These are phyloP conservation scores for Menidia beryllina DNA, from an alignment of 2,113 vertebrate genomes.

Conservation along the genomic window DNA sequence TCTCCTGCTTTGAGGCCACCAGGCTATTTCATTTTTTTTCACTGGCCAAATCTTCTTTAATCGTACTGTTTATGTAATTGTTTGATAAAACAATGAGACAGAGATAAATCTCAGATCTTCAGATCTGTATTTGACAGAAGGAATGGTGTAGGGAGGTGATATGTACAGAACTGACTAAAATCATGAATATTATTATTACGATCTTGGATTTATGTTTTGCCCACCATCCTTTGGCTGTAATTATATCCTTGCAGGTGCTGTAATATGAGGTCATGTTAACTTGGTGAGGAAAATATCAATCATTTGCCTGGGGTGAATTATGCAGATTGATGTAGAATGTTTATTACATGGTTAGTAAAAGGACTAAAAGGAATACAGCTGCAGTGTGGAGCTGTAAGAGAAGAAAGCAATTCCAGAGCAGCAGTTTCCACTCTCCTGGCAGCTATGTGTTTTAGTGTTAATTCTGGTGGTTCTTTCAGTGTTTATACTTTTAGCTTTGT, in stretches of 20 bases:
- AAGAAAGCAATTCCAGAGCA: not conserved
- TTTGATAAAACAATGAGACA: constrained; percentile 7
- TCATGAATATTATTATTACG: constrained; percentile 52
- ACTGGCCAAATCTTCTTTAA: constrained; percentile 24
- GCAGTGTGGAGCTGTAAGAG: constrained; percentile 1
- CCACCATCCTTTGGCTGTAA: constrained; percentile 23
- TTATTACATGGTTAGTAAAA: constrained; percentile 29
- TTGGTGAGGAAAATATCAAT: constrained; percentile 18
- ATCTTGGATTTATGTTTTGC: constrained; percentile 26
- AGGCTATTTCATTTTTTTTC: not conserved
- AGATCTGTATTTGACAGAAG: constrained; percentile 38
- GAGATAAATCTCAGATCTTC: constrained; percentile 17
- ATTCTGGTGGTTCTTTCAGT: not conserved
- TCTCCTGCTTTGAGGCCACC: not conserved
- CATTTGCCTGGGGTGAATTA: constrained; percentile 11
- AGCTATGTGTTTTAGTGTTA: not conserved
- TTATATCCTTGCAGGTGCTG: constrained; percentile 30
- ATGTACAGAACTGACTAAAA: constrained; percentile 3
- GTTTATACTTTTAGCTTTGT: too few relatives aligned
- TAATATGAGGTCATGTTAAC: constrained; percentile 6
- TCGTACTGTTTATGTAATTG: constrained; percentile 12
- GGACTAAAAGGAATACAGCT: not conserved
- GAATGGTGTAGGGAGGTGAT: constrained; percentile 14
- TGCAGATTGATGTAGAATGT: constrained; percentile 1
- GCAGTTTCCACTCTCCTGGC: not conserved